A percentile compares a stretch with the other conserved stretches of the same genome.
Conservation (phyloP, 2,888 invertebrate species). For the Podotricha telesiphe region DNA sequence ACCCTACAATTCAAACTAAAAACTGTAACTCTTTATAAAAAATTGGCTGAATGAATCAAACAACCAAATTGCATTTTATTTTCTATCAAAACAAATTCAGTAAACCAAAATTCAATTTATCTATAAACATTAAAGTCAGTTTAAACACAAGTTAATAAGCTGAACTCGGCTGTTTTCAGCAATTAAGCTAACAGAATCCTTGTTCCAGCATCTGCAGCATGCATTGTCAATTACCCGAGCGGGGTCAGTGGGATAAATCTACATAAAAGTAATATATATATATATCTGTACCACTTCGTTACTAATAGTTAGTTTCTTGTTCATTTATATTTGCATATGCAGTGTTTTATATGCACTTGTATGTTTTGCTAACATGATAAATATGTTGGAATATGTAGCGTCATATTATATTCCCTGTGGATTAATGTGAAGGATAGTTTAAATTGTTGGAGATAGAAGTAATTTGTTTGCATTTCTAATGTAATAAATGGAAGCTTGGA, state of each 20-base stretch:
- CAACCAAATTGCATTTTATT: too few species aligned
- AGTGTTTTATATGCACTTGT: background rate
- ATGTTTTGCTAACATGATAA: background rate
- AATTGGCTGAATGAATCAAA: too few species aligned
- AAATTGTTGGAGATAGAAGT: background rate
- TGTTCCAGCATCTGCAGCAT: conserved; percentile 36
- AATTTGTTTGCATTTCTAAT: background rate
- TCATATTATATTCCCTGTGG: background rate
- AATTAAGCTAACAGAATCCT: conserved; percentile 34
- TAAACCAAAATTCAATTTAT: background rate
- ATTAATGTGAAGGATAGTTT: background rate
- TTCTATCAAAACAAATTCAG: conserved; percentile 1
- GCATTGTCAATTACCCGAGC: conserved; percentile 36
- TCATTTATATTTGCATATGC: conserved; percentile 16
- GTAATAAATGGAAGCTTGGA: too few species aligned
- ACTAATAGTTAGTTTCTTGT: conserved; percentile 15
- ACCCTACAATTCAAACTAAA: too few species aligned
- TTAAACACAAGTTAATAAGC: conserved; percentile 34
- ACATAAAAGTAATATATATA: conserved; percentile 33
- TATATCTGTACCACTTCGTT: conserved; percentile 15
- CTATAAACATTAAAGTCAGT: conserved; percentile 20
- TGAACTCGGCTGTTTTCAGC: conserved; percentile 28
- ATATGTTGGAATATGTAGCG: background rate
- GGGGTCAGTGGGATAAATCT: conserved; percentile 24
- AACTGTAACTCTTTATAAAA: too few species aligned